Percentiles rank a stretch among this genome's conserved stretches.
phyloP scores from a whole-genome alignment of 2,888 invertebrate species.

The Pachycephus smyrnensis region DNA sequence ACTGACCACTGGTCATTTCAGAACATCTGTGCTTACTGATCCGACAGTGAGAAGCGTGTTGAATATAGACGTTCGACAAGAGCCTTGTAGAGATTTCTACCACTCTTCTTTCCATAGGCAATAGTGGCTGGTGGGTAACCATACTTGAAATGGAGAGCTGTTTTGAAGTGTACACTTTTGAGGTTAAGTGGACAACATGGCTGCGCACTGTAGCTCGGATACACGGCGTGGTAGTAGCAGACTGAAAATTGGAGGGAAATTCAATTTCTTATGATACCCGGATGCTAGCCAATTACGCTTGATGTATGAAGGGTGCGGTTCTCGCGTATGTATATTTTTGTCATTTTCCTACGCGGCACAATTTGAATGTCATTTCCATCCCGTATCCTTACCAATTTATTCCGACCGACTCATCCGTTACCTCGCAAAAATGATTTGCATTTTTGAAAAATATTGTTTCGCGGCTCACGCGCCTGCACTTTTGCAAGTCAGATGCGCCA shows the following conservation, averaged over 20 bases:
- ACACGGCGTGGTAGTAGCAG: not conserved
- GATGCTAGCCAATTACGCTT: slow-evolving; percentile 61
- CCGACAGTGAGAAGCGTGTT: slow-evolving; percentile 42
- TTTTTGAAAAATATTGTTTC: slow-evolving; percentile 39
- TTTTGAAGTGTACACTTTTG: not conserved
- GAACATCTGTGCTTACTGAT: slow-evolving; percentile 30
- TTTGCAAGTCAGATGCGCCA: slow-evolving; percentile 43
- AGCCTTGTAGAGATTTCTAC: not conserved
- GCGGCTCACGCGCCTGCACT: slow-evolving; percentile 13
- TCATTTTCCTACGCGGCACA: slow-evolving; percentile 54
- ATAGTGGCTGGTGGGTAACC: not conserved
- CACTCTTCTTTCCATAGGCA: not conserved
- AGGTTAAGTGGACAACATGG: not conserved
- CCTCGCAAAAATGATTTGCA: slow-evolving; percentile 56
- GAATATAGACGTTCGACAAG: not conserved
- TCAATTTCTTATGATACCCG: slow-evolving; percentile 58
- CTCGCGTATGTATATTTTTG: slow-evolving; percentile 56
- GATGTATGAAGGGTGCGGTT: slow-evolving; percentile 42
- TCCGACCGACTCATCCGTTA: slow-evolving; percentile 33
- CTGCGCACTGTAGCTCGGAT: not conserved
- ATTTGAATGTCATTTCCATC: slow-evolving; percentile 63
- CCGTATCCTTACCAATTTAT: slow-evolving; percentile 59
- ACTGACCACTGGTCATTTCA: slow-evolving; percentile 61
- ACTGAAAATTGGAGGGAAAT: slow-evolving; percentile 42
- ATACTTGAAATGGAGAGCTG: not conserved